These are phyloP conservation scores for Stylophora pistillata DNA, from an alignment of 64 coral and sea anemone genomes.

Conservation along the genomic window DNA sequence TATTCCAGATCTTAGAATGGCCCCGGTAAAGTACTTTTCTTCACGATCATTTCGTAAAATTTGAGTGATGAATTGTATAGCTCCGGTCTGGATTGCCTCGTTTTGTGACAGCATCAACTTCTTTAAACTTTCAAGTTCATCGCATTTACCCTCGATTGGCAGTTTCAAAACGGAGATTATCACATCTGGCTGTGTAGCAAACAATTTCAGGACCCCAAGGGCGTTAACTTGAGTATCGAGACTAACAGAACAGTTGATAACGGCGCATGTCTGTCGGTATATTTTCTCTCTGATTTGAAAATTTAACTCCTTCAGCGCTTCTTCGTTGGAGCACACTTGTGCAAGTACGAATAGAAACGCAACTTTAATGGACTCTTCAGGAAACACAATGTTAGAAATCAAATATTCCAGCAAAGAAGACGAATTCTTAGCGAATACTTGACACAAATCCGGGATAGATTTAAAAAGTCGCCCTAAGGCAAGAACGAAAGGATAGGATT, in stretches of 20 bases:
- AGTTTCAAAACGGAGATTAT: not conserved
- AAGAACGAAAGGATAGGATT: conserved; percentile 64
- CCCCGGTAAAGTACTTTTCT: not conserved
- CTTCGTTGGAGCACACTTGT: conserved; percentile 45
- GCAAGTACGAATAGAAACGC: conserved; percentile 68
- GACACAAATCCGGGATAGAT: conserved; percentile 51
- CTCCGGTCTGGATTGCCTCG: conserved; percentile 70
- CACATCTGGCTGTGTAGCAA: conserved; percentile 5
- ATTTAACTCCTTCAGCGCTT: not conserved
- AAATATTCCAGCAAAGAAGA: conserved; percentile 52
- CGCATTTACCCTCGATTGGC: not conserved
- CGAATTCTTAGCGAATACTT: conserved; percentile 48
- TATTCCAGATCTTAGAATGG: conserved; percentile 61
- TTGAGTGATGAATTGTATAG: conserved; percentile 69
- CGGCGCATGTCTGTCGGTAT: conserved; percentile 15
- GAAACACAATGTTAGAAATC: conserved; percentile 60
- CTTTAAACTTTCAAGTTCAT: conserved; percentile 53
- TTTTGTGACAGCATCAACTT: conserved; percentile 71
- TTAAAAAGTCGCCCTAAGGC: conserved; percentile 63
- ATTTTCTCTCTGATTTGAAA: conserved; percentile 36
- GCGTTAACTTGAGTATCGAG: conserved; percentile 37
- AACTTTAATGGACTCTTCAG: conserved; percentile 62
- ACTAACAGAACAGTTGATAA: not conserved
- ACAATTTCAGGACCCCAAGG: conserved; percentile 30
- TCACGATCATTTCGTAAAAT: conserved; percentile 50